Evolutionary conservation across 2,888 invertebrate genomes (phyloP).

Genomic region (Epinotia nisella): DNA sequence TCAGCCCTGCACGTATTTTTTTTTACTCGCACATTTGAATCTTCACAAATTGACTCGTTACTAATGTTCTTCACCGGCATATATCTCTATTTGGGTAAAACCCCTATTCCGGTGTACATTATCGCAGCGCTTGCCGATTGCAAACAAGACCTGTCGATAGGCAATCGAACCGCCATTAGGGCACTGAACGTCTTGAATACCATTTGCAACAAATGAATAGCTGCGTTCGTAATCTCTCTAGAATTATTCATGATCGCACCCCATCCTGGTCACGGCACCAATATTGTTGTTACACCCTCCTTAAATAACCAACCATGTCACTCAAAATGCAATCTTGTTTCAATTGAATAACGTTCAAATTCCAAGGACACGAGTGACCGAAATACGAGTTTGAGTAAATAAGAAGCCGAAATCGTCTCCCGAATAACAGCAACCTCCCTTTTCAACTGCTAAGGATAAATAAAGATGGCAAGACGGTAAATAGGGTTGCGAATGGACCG

Average conservation of each 20-base stretch:
- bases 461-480: slow-evolving; percentile 17
- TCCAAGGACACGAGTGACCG: not conserved
- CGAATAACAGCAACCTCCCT: slow-evolving; percentile 13
- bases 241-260: slow-evolving; percentile 45
- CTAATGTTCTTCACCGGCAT: not conserved
- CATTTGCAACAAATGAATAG: slow-evolving; percentile 47
- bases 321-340: slow-evolving; percentile 13
- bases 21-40: too few species aligned
- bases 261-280: slow-evolving; percentile 40
- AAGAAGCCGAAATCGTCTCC: not conserved
- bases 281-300: slow-evolving; percentile 24
- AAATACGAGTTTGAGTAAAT: not conserved
- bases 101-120: slow-evolving; percentile 1
- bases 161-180: slow-evolving; percentile 43
- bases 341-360: not conserved
- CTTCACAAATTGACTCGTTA: too few species aligned
- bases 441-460: slow-evolving; percentile 9
- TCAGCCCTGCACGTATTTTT: not conserved
- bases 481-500: slow-evolving; percentile 27
- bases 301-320: not conserved
- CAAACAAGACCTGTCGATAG: slow-evolving; percentile 43
- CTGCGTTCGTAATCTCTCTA: slow-evolving; percentile 45
- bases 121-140: not conserved
- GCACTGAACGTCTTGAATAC: slow-evolving; percentile 46
- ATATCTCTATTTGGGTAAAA: not conserved